Conservation (phyloP, 2,797 vertebrate species). For the Ceryle rudis region DNA sequence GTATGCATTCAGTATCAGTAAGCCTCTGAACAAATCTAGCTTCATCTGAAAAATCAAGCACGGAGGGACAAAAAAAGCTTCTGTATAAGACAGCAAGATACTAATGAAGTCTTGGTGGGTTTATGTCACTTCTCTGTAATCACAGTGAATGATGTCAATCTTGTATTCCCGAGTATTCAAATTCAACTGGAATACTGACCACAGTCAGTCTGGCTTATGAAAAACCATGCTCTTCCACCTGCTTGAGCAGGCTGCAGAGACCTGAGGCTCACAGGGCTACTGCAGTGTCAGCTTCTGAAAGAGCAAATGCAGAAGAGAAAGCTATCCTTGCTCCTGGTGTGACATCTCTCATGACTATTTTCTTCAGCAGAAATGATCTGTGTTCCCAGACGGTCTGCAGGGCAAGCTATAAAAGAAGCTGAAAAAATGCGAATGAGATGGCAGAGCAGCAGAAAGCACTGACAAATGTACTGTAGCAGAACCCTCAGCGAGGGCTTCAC, state of each 20-base stretch:
- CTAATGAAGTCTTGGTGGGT: background rate
- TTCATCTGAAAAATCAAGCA: background rate
- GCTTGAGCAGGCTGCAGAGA: background rate
- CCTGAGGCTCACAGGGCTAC: background rate
- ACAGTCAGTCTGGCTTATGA: too few species aligned
- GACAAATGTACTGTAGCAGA: background rate
- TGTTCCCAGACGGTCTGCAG: background rate
- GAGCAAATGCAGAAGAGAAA: background rate
- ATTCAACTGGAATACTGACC: background rate
- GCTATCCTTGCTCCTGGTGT: background rate
- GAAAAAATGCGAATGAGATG: background rate
- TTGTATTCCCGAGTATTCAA: background rate
- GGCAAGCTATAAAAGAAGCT: background rate
- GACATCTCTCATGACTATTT: background rate
- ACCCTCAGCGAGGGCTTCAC: background rate
- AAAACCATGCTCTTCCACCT: background rate
- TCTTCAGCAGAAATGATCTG: background rate
- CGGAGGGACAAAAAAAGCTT: background rate
- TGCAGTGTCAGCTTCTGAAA: background rate
- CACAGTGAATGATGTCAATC: background rate
- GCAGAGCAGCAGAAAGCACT: background rate
- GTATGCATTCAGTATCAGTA: background rate
- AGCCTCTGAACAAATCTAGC: background rate
- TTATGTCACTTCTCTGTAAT: background rate
- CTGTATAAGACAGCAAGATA: background rate